Evolutionary conservation across 2,113 vertebrate genomes (phyloP), one percentile per base, ranked within the genome.

Genomic region (Xiphias gladius): DNA sequence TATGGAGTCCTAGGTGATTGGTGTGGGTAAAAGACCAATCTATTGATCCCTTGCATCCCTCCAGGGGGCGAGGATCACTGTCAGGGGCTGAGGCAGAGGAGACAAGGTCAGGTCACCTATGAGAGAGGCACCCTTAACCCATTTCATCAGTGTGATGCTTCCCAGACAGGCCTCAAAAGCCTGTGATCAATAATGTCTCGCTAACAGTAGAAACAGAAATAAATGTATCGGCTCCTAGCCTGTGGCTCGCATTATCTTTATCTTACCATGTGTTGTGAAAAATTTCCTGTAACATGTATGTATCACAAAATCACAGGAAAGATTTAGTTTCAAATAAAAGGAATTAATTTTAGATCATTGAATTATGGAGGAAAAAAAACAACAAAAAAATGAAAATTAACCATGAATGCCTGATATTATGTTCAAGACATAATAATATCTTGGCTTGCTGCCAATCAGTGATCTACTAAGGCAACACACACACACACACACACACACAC

Each of bases 81-180:
- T 93, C 89, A 86, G 90, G 79, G 85, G 80, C 88, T 80, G 82
- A 91, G 88, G 68, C 82, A 66, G 81, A 84, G 82, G 74, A 91
- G 93, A 92, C 93, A 93, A 93, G 94, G 93, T 94, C 92, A 88
- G 94, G 93, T 92, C 92, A 93, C 80, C 78, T 66, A 87, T 79
- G 91, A 88, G 87, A 69, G 80, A 76, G 65, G 70, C 65, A 86
- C 91, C 89, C 70, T 80, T 63, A 84, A 88, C 89, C 84, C 74
- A 78, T 91, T 92, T 91, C 87, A 91, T 92, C 90, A 88, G 85
- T 72, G 75, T 72, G 72, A 87, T 81, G 70, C 80, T 68, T 79
- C 85, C 72, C 63, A 90, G 85, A 90, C 85, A 87, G 83, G 79
- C 75, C 76, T 83, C 79, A 86, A 80, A 81, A 79, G 59, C 59